Percentiles rank a stretch among this genome's conserved stretches.
These are phyloP conservation scores for Synaphobranchus kaupii DNA, from an alignment of 2,797 vertebrate genomes.

Conservation along the genomic window DNA sequence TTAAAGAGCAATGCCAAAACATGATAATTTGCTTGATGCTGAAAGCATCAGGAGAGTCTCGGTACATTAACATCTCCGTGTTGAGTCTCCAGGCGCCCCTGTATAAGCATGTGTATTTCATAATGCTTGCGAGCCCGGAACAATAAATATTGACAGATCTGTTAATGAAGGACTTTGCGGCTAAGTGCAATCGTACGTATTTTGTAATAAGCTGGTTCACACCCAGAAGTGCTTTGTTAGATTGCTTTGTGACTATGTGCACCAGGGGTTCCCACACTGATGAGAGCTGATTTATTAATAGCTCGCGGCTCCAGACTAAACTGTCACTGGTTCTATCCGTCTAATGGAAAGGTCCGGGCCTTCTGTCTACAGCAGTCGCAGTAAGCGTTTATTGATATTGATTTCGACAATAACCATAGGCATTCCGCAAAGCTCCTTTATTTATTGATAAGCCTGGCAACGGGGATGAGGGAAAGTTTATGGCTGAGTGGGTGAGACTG, in stretches of 20 bases:
- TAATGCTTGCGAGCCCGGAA: neutral
- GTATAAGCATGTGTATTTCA: neutral
- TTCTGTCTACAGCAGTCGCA: neutral
- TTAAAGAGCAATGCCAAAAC: neutral
- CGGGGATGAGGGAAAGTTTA: neutral
- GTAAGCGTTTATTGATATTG: constrained; percentile 20
- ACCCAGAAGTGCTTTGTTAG: neutral
- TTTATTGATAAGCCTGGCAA: neutral
- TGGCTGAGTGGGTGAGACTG: neutral
- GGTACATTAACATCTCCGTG: neutral
- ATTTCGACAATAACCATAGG: neutral
- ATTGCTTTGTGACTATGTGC: neutral
- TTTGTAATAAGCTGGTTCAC: constrained; percentile 7
- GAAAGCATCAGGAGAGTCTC: neutral
- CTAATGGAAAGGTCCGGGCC: neutral
- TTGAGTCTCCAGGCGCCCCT: neutral
- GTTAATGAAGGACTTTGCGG: neutral
- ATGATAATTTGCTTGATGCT: neutral
- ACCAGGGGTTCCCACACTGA: neutral
- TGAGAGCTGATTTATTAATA: constrained; percentile 21
- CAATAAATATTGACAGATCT: constrained; percentile 4
- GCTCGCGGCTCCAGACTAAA: neutral
- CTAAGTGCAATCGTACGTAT: neutral
- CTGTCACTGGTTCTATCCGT: neutral
- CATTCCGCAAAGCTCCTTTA: neutral